Percentiles rank a stretch among this genome's conserved stretches.
These are phyloP conservation scores for Julus scandinavius DNA, from an alignment of 2,888 invertebrate species.

Conservation along the genomic window DNA sequence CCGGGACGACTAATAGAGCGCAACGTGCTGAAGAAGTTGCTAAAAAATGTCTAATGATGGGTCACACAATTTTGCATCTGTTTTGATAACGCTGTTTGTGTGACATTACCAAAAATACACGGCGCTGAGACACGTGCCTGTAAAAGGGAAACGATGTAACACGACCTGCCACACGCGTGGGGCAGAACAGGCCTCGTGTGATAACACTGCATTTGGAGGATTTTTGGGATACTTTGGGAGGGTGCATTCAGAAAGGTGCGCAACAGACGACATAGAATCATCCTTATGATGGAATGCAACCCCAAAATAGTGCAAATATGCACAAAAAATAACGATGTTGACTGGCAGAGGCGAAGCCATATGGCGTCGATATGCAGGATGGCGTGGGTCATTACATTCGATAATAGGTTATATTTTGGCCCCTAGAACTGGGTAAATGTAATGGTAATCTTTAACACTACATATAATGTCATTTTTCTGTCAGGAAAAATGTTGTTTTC, in stretches of 20 bases:
- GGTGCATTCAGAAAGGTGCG: background rate
- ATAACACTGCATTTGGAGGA: background rate
- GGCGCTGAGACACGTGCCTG: slow-evolving; percentile 45
- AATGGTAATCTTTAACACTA: no score
- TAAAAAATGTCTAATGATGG: slow-evolving; percentile 47
- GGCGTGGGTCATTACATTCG: background rate
- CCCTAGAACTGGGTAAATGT: no score
- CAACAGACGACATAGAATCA: background rate
- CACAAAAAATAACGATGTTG: background rate
- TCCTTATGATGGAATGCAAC: background rate
- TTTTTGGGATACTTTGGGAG: no score
- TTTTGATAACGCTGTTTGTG: slow-evolving; percentile 50
- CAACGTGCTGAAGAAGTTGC: slow-evolving; percentile 3
- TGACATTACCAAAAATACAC: slow-evolving; percentile 48
- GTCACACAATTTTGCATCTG: slow-evolving; percentile 51
- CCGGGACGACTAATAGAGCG: slow-evolving; percentile 5
- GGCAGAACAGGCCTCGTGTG: background rate
- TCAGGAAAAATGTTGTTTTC: no score
- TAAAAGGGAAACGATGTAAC: slow-evolving; percentile 52
- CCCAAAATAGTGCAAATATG: slow-evolving; percentile 28
- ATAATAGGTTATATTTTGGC: no score
- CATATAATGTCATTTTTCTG: no score
- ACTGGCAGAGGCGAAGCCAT: background rate
- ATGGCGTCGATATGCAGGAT: background rate
- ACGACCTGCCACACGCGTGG: slow-evolving; percentile 47